These are phyloP conservation scores for Myotis lucifugus DNA, from an alignment of 2,113 vertebrate genomes.

Conservation along the genomic window DNA sequence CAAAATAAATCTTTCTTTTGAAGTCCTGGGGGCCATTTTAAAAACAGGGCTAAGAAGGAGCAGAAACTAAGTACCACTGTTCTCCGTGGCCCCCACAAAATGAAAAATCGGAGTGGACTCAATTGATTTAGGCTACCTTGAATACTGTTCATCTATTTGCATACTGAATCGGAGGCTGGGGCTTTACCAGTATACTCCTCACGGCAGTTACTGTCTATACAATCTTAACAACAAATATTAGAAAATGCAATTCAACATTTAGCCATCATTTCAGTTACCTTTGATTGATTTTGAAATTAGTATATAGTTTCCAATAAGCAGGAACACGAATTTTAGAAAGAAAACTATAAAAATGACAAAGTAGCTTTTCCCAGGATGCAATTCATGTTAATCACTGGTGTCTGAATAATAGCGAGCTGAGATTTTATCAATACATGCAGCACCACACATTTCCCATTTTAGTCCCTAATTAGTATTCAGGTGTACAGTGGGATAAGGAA, in stretches of 20 bases:
- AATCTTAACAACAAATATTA: conserved; percentile 56
- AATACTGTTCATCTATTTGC: conserved; percentile 20
- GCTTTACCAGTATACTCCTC: not conserved
- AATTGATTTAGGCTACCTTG: not conserved
- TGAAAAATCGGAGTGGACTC: conserved; percentile 22
- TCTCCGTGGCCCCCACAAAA: not conserved
- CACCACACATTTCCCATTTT: conserved; percentile 58
- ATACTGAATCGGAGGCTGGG: not conserved
- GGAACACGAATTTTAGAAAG: conserved; percentile 22
- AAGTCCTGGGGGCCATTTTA: not conserved
- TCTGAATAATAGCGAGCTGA: conserved; percentile 60
- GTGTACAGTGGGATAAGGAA: conserved; percentile 54
- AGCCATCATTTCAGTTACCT: conserved; percentile 35
- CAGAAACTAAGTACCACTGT: not conserved
- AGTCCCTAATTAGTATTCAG: conserved; percentile 66
- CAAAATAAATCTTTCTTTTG: conserved; percentile 49
- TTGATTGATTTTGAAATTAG: conserved; percentile 54
- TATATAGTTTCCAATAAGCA: conserved; percentile 45
- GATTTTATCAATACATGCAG: conserved; percentile 74
- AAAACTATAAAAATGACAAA: conserved; percentile 28
- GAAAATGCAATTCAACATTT: conserved; percentile 49
- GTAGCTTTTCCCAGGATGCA: conserved; percentile 8
- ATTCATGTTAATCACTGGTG: conserved; percentile 62
- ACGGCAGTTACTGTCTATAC: not conserved
- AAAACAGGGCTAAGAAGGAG: not conserved